Evolutionary conservation across 2,888 invertebrate genomes (phyloP).

Genomic region (Drosophila mettleri): DNA sequence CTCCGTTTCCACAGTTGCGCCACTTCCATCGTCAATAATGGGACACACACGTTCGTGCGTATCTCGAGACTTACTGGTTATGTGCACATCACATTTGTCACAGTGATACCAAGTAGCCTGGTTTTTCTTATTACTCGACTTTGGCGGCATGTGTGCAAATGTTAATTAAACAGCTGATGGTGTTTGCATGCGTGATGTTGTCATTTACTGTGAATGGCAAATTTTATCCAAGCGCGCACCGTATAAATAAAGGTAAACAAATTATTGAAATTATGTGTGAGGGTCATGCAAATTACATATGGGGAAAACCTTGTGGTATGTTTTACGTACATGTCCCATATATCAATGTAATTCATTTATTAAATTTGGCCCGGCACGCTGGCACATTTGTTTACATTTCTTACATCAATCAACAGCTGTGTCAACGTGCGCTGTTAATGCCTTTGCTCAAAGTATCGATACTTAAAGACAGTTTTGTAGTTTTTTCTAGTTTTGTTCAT

Average conservation of each 20-base stretch:
- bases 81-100: constrained; percentile 79
- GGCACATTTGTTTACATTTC: neutral
- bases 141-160: constrained; percentile 80
- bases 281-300: too few species aligned
- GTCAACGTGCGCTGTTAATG: neutral
- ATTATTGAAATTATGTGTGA: neutral
- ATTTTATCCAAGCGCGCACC: neutral
- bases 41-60: constrained; percentile 78
- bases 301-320: too few species aligned
- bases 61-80: constrained; percentile 81
- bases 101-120: constrained; percentile 81
- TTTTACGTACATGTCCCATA: too few species aligned
- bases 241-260: neutral
- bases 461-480: neutral
- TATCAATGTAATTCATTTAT: too few species aligned
- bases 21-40: constrained; percentile 28
- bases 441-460: neutral
- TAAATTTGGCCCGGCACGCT: too few species aligned
- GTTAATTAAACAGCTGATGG: constrained; percentile 38
- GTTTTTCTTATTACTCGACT: constrained; percentile 83
- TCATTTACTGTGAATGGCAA: constrained; percentile 31
- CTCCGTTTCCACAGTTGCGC: constrained; percentile 49
- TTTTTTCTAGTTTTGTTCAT: neutral
- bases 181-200: neutral
- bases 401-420: neutral